Conservation (phyloP, 2,888 invertebrate species). For the Busseola fusca region DNA sequence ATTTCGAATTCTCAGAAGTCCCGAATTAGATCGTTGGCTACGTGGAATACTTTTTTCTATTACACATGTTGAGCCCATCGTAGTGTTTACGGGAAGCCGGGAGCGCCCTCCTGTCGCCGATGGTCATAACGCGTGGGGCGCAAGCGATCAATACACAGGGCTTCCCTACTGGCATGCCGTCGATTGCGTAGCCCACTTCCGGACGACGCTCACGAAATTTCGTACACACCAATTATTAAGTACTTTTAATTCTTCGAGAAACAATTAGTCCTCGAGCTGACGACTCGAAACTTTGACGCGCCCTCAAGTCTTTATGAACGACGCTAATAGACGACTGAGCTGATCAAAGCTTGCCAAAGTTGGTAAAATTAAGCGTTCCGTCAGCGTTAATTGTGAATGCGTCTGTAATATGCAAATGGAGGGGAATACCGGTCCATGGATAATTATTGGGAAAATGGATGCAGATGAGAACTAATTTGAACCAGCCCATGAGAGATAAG, state of each 20-base stretch:
- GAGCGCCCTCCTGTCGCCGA: constrained; percentile 86
- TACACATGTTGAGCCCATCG: constrained; percentile 73
- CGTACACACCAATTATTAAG: constrained; percentile 65
- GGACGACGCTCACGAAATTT: constrained; percentile 73
- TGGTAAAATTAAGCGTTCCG: constrained; percentile 52
- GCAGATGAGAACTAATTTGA: constrained; percentile 42
- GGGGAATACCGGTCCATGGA: constrained; percentile 34
- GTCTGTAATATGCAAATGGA: constrained; percentile 54
- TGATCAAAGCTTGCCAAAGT: constrained; percentile 56
- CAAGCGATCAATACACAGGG: constrained; percentile 85
- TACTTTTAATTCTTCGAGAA: constrained; percentile 62
- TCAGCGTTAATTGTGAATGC: constrained; percentile 43
- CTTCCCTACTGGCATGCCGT: constrained; percentile 77
- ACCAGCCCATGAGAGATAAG: constrained; percentile 23
- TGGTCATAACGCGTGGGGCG: constrained; percentile 85
- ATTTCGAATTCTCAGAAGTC: constrained; percentile 22
- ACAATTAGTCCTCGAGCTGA: constrained; percentile 61
- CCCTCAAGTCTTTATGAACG: constrained; percentile 42
- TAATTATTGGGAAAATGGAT: constrained; percentile 42
- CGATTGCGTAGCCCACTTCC: constrained; percentile 73
- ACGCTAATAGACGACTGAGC: constrained; percentile 50
- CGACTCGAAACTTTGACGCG: constrained; percentile 51
- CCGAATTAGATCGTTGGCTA: constrained; percentile 46
- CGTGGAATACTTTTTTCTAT: constrained; percentile 61
- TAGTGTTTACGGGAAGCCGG: constrained; percentile 79